Percentiles rank a stretch among this genome's conserved stretches.
These are phyloP conservation scores for Prionace glauca DNA, from an alignment of 2,797 vertebrate species.

Conservation along the genomic window DNA sequence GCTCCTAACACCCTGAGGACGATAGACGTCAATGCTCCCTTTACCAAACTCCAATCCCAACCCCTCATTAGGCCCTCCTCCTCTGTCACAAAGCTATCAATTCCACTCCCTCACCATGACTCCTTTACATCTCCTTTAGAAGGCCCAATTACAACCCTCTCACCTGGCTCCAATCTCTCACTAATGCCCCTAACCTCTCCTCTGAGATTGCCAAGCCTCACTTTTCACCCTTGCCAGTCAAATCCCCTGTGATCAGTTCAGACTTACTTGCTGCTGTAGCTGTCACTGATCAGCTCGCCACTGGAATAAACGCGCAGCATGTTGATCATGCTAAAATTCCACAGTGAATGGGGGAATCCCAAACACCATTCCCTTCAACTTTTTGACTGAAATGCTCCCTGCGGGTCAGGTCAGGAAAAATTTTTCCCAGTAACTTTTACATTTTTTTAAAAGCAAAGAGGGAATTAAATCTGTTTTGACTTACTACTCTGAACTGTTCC, in stretches of 20 bases:
- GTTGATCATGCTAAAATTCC: neutral
- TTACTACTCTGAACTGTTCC: slow-evolving; percentile 94
- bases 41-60: neutral
- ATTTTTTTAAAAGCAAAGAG: neutral
- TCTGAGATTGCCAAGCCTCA: neutral
- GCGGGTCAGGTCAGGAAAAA: too few relatives aligned
- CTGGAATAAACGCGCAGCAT: neutral
- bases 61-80: neutral
- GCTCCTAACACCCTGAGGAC: too few relatives aligned
- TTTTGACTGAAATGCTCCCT: neutral
- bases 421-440: neutral
- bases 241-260: neutral
- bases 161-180: neutral
- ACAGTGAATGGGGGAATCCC: neutral
- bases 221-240: neutral
- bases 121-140: neutral
- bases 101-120: neutral
- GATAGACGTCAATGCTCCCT: neutral
- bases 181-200: neutral
- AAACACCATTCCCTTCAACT: neutral
- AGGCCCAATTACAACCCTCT: too few relatives aligned
- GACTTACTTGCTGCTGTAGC: neutral
- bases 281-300: neutral
- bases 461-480: slow-evolving; percentile 46
- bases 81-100: neutral